Evolutionary conservation across 1,140 invertebrate genomes (phyloP), one percentile per base, ranked within the genome.

Genomic region (Hesperophylax magnus): DNA sequence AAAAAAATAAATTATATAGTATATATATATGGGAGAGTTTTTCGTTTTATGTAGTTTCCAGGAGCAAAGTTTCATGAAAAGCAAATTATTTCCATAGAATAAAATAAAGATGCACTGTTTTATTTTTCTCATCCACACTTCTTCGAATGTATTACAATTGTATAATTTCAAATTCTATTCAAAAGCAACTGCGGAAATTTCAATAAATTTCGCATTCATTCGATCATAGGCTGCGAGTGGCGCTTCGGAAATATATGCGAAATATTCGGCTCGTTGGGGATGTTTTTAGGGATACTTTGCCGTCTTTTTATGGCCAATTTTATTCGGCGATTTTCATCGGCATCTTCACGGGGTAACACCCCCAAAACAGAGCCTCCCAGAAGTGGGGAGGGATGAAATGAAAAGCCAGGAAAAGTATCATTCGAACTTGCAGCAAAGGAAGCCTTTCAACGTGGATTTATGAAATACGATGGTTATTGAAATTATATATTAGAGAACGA

Each of bases 251-350:
- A 83, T 58, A 72, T 78, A 78, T 72, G 79, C 80, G 77, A 81
- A 52, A 83, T 79, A 83, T 83, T 76, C 78, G 77, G 18, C 24
- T 65, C 76, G 60, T 78, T 53, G 60, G 76, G 34, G 61, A 65
- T 78, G 61, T 65, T 52, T 78, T 60, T 18, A 20, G 69, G 71
- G 78, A 63, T 60, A 60, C 71, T 75, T 79, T 78, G 18, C 65
- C 82, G 82, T 80, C 61, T 83, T 83, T 83, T 83, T 83, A 83
- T 81, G 79, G 80, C 56, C 82, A 76, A 83, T 83, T 83, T 81
- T 81, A 81, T 81, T 78, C 56, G 52, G 27, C 71, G 52, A 54
- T 75, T 56, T 58, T 20, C 69, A 47, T 52, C 69, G 34, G 18
- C 47, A 47, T 72, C 63, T 67, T 75, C 52, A 39, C 54, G 71